phyloP scores from a whole-genome alignment of 2,888 invertebrate genomes.

The Orchesellides sinensis region DNA sequence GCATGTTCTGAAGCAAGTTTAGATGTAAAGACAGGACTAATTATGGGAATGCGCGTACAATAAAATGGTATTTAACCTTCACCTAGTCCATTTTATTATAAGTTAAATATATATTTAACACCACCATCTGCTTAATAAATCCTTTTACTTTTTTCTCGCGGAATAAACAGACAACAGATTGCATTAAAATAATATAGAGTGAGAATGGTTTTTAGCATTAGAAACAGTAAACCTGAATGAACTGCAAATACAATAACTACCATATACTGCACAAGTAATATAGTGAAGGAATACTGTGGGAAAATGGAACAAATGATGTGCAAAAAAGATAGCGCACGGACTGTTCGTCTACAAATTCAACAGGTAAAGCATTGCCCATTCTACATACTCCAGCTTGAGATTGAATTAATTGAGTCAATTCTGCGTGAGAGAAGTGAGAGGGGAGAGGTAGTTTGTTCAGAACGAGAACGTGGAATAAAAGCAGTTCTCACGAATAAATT shows the following conservation, averaged over 20 bases:
- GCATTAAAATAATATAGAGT: no score
- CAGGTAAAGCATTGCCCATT: slow-evolving; percentile 19
- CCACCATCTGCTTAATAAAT: no score
- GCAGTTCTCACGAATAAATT: slow-evolving; percentile 45
- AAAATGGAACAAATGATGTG: slow-evolving; percentile 62
- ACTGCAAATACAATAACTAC: no score
- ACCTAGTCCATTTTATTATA: slow-evolving; percentile 32
- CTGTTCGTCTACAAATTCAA: slow-evolving; percentile 48
- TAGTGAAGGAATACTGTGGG: slow-evolving; percentile 18
- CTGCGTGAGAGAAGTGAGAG: slow-evolving; percentile 42
- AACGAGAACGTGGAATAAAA: slow-evolving; percentile 52
- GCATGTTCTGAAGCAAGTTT: no score
- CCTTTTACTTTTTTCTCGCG: no score
- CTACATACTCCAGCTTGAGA: slow-evolving; percentile 35
- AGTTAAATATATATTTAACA: no score
- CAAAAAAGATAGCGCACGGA: slow-evolving; percentile 50
- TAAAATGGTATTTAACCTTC: slow-evolving; percentile 56
- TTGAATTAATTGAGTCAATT: slow-evolving; percentile 29
- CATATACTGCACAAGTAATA: background rate
- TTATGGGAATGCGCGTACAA: slow-evolving; percentile 54
- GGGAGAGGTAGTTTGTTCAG: background rate
- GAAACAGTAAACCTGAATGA: no score
- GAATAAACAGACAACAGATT: no score
- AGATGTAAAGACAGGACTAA: slow-evolving; percentile 30
- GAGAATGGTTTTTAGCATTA: no score